Conservation (phyloP, 2,888 invertebrate genomes). For the Pristionchus exspectatus region DNA sequence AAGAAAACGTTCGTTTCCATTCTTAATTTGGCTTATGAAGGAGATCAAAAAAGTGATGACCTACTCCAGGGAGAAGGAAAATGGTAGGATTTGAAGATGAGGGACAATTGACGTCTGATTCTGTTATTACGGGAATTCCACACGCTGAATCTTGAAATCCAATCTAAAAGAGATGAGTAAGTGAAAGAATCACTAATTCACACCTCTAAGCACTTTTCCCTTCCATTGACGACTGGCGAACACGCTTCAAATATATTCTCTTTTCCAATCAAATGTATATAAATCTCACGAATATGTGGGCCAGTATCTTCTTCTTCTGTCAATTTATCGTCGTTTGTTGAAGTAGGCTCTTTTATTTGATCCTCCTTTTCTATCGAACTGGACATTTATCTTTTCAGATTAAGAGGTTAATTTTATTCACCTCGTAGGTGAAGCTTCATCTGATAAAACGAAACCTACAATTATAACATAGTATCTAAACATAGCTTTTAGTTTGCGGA, state of each 20-base stretch:
- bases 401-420: background rate
- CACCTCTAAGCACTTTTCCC: background rate
- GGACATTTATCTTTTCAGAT: background rate
- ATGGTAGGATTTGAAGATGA: background rate
- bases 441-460: background rate
- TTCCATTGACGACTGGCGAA: background rate
- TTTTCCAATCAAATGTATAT: background rate
- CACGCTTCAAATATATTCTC: background rate
- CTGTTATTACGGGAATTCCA: background rate
- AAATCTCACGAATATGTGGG: background rate
- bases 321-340: background rate
- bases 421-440: background rate
- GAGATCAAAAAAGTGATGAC: background rate
- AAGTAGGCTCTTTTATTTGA: background rate
- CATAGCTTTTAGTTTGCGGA: background rate
- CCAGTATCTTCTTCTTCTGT: background rate
- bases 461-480: background rate
- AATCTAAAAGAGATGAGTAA: background rate
- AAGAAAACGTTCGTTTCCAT: background rate
- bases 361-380: background rate
- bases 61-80: background rate
- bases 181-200: background rate
- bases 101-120: constrained; percentile 21
- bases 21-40: background rate
- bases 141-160: background rate